A percentile compares a stretch with the other conserved stretches of the same genome.
These are phyloP conservation scores for Coregonus sp. DNA, from an alignment of 2,797 vertebrate genomes.

Conservation along the genomic window DNA sequence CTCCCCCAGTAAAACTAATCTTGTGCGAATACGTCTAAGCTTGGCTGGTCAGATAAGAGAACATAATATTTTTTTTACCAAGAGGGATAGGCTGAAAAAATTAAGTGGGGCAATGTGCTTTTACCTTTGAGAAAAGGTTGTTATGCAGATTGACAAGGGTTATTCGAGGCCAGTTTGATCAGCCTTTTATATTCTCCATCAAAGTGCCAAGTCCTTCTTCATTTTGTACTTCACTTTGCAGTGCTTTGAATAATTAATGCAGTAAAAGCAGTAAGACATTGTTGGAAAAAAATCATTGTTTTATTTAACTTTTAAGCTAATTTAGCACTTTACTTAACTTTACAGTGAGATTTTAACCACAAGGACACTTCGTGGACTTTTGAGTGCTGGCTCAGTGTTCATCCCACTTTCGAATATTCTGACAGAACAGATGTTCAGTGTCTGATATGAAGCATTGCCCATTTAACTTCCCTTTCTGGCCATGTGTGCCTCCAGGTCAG, in stretches of 20 bases:
- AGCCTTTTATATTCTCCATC: not conserved
- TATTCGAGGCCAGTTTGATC: not conserved
- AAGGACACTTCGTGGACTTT: not conserved
- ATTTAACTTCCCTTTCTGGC: not conserved
- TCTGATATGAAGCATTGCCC: not conserved
- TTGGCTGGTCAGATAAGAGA: no score
- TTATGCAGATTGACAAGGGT: not conserved
- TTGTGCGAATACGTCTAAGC: no score
- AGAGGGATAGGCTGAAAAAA: no score
- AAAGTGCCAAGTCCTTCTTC: not conserved
- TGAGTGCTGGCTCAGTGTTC: not conserved
- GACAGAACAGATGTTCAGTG: not conserved
- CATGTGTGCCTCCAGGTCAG: slow-evolving; percentile 80
- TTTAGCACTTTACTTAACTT: not conserved
- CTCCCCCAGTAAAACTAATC: no score
- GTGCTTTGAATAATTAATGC: not conserved
- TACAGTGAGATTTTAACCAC: not conserved
- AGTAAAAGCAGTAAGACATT: not conserved
- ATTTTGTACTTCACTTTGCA: not conserved
- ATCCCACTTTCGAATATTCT: no score
- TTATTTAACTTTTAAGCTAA: not conserved
- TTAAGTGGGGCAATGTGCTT: not conserved
- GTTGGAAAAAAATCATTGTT: not conserved
- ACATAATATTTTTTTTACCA: no score
- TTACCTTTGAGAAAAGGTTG: no score